Conservation (phyloP, 2,888 invertebrate species). For the Thera obeliscata region DNA sequence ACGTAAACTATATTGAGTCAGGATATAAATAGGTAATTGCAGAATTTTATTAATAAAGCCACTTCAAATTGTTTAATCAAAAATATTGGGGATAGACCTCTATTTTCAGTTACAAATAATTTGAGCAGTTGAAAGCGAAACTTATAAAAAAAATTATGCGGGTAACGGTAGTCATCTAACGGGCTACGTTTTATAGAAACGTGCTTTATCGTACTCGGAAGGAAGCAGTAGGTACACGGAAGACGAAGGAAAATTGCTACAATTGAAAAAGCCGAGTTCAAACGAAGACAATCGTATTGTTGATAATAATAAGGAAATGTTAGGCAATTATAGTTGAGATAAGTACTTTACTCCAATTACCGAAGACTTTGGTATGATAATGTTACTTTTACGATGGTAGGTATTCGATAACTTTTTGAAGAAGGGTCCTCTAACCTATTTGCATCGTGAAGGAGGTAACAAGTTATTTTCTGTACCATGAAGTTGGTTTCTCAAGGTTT, state of each 20-base stretch:
- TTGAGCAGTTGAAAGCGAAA: no score
- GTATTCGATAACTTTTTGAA: neutral
- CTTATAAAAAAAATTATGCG: no score
- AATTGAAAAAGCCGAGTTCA: conserved; percentile 28
- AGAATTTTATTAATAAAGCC: no score
- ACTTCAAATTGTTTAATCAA: no score
- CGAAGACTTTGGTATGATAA: conserved; percentile 6
- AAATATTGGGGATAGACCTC: no score
- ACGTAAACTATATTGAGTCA: no score
- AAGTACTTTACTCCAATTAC: conserved; percentile 14
- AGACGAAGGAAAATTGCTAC: conserved; percentile 27
- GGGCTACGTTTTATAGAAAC: neutral
- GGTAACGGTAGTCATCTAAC: neutral
- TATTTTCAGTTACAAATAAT: no score
- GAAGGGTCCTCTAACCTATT: no score
- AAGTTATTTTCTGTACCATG: no score
- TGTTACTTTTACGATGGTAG: conserved; percentile 3
- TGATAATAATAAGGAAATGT: conserved; percentile 35
- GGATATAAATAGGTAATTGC: no score
- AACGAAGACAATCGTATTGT: conserved; percentile 34
- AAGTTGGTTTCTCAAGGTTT: no score
- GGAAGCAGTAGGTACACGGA: conserved; percentile 32
- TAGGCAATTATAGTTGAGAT: conserved; percentile 20
- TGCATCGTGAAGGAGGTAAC: no score
- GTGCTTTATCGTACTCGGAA: conserved; percentile 28